Conservation (phyloP, 2,797 vertebrate genomes). For the Delichon dasypus region DNA sequence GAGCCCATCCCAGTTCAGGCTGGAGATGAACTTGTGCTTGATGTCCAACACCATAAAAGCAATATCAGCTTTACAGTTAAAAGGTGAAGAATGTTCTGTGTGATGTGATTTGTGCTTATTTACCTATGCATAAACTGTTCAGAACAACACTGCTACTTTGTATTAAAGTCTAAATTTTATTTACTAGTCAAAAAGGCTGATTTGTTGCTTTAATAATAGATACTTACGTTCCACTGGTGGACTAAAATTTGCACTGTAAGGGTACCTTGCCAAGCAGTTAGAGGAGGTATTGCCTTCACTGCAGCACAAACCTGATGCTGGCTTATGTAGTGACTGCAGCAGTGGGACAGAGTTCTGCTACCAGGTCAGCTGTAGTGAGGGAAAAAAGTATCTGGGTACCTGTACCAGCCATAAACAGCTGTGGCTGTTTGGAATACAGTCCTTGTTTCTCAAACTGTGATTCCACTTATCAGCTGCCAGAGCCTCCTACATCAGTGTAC, state of each 20-base stretch:
- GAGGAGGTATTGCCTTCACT: background rate
- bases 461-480: background rate
- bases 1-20: constrained; percentile 81
- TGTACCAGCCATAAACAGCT: background rate
- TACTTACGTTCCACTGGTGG: background rate
- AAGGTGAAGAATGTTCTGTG: constrained; percentile 7
- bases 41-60: constrained; percentile 89
- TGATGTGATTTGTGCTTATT: background rate
- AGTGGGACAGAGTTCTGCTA: background rate
- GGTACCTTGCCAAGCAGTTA: background rate
- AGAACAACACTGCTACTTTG: background rate
- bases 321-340: fast-evolving
- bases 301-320: background rate
- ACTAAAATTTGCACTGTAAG: background rate
- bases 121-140: background rate
- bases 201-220: background rate
- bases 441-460: background rate
- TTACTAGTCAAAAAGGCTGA: background rate
- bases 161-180: constrained; percentile 27
- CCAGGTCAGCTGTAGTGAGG: fast-evolving
- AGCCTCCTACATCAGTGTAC: background rate
- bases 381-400: background rate
- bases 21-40: constrained; percentile 85
- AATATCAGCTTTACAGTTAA: constrained; percentile 87
- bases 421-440: background rate